Conservation (phyloP, 37 sponge, comb jelly and placozoan genomes). For the Lycopodina hypogea region DNA sequence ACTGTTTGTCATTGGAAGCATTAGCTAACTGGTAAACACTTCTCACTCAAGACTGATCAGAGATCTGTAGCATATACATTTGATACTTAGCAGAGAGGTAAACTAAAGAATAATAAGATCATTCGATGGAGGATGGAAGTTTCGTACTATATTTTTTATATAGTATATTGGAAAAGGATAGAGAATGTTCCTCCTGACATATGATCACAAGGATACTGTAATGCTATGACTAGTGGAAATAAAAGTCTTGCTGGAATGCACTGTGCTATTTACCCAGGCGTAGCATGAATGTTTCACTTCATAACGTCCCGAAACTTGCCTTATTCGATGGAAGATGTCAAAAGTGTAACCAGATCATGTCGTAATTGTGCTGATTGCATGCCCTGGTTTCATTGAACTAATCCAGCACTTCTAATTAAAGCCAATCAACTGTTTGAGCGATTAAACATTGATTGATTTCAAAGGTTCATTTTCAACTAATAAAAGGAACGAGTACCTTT, state of each 20-base stretch:
- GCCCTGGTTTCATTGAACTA: neutral
- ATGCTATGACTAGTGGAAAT: slow-evolving; percentile 1
- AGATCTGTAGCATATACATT: slow-evolving; percentile 13
- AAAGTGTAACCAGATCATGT: neutral
- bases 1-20: slow-evolving; percentile 14
- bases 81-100: slow-evolving; percentile 16
- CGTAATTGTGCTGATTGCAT: neutral
- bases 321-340: slow-evolving; percentile 12
- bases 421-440: slow-evolving; percentile 10
- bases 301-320: slow-evolving; percentile 4
- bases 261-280: slow-evolving; percentile 7
- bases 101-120: slow-evolving; percentile 16
- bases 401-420: neutral
- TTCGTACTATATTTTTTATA: slow-evolving; percentile 11
- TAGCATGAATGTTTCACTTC: slow-evolving; percentile 14
- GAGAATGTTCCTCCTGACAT: slow-evolving; percentile 21
- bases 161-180: neutral
- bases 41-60: slow-evolving; percentile 16
- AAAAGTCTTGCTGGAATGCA: slow-evolving; percentile 1
- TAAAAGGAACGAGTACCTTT: slow-evolving; percentile 8
- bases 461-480: neutral
- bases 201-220: slow-evolving; percentile 12
- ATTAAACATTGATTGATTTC: slow-evolving; percentile 19
- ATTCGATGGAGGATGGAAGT: slow-evolving; percentile 18
- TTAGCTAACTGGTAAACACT: slow-evolving; percentile 5